Percentiles rank a stretch among this genome's conserved stretches.
Evolutionary conservation across 1,140 invertebrate species (phyloP).

Genomic region (Carcinoscorpius rotundicauda): DNA sequence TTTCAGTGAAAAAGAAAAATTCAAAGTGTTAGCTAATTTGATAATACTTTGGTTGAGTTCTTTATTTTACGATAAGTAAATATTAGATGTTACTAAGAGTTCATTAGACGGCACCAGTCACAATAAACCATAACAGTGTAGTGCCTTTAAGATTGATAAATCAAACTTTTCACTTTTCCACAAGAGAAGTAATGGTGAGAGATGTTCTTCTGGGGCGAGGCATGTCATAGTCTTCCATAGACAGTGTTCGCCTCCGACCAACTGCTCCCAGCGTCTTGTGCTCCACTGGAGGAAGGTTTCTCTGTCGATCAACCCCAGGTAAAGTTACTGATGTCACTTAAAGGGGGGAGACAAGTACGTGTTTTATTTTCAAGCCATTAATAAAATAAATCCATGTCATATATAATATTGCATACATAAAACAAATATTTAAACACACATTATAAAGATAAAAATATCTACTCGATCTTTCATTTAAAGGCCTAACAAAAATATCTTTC

Average conservation of each 20-base stretch:
- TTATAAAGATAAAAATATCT: neutral
- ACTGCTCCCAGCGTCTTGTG: constrained; percentile 24
- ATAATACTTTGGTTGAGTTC: too few species aligned
- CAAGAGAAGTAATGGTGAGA: constrained; percentile 16
- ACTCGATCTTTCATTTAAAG: too few species aligned
- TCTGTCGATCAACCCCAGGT: constrained; percentile 25
- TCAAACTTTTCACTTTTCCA: too few species aligned
- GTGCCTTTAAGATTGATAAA: too few species aligned
- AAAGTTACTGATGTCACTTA: constrained; percentile 26
- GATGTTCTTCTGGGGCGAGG: constrained; percentile 23
- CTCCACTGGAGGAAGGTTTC: constrained; percentile 23
- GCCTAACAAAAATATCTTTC: too few species aligned
- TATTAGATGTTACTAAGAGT: too few species aligned
- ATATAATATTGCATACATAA: too few species aligned
- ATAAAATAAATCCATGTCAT: neutral
- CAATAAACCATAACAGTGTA: too few species aligned
- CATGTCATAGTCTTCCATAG: constrained; percentile 29
- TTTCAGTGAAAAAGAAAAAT: too few species aligned
- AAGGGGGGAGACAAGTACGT: neutral
- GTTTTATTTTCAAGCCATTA: neutral
- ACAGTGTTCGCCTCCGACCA: constrained; percentile 26
- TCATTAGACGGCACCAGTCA: too few species aligned
- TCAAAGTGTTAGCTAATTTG: too few species aligned
- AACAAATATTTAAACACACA: neutral
- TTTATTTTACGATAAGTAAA: too few species aligned